These are phyloP conservation scores for Taenioides sp. DNA, from an alignment of 2,797 vertebrate genomes.

Conservation along the genomic window DNA sequence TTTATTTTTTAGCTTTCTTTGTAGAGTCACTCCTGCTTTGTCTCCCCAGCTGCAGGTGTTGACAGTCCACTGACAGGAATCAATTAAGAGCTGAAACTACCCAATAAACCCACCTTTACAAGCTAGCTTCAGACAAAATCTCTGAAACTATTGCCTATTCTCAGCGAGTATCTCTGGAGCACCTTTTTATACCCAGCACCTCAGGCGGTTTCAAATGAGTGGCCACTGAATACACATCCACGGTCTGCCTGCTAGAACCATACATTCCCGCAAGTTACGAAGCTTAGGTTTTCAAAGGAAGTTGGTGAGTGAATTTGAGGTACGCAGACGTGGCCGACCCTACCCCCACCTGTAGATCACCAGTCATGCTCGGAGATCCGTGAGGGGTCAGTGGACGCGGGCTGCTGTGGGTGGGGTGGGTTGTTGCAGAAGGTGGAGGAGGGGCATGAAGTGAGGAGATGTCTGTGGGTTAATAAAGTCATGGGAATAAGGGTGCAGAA, in stretches of 20 bases:
- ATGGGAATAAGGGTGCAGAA: conserved; percentile 16
- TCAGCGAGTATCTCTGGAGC: neutral
- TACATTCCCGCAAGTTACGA: neutral
- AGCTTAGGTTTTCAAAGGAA: conserved; percentile 19
- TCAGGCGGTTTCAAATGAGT: neutral
- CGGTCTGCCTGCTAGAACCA: neutral
- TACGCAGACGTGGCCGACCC: conserved; percentile 28
- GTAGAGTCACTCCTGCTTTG: neutral
- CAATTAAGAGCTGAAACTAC: neutral
- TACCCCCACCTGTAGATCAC: conserved; percentile 66
- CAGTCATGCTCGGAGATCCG: conserved; percentile 44
- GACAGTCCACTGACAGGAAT: neutral
- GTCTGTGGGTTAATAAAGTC: conserved; percentile 14
- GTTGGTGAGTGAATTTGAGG: conserved; percentile 37
- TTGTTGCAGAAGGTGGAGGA: conserved; percentile 31
- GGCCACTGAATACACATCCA: neutral
- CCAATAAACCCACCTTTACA: conserved; percentile 4
- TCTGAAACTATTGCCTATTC: neutral
- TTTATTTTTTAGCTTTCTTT: neutral
- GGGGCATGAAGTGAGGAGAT: conserved; percentile 23
- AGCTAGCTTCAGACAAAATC: neutral
- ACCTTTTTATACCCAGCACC: conserved; percentile 1
- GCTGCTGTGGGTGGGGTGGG: conserved; percentile 28
- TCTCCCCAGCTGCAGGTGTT: neutral
- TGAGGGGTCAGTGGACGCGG: conserved; percentile 55